Base-by-base conservation (phyloP, 92 coral and sea anemone genomes). In the Meandrina meandrites region DNA sequence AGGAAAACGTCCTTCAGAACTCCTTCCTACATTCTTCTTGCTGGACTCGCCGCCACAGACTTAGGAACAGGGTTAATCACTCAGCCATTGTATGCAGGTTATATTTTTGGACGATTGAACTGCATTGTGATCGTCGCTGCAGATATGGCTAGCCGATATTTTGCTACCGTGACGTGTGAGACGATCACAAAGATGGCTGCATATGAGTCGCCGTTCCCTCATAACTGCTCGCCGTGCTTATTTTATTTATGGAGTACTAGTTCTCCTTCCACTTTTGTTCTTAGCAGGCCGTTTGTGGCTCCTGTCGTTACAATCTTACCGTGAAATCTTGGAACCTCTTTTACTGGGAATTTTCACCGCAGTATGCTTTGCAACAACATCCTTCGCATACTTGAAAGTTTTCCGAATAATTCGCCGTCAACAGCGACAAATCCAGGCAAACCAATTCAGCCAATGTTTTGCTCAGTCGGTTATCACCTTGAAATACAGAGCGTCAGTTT, bases 21-120 rank as follows among this genome's bases (percentile, higher is more conserved):
- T 14, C 81, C 81, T 30, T 78, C 81, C 45, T 78, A 78, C 67
- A 53, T 78, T 31, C 50, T 78, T 19, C 81, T 78, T 0, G 81
- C 64, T 28, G 81, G 62, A 13, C 31, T 77, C 40, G 81, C 35
- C 12, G 81, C 64, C 53, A 27, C 81, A 27, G 81, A 77, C 24
- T 30, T 77, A 28, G 62, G 36, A 4, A 77, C 81, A 24, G 81
- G 81, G 15, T 77, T 77, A 51, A 77, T 77, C 64, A 77, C 81
- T 19, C 81, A 78, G 67, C 68, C 81, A 50, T 9, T 78, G 11
- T 78, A 78, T 31, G 81, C 81, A 13, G 67, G 66, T 15, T 27
- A 78, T 40, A 50, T 50, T 5, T 12, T 78, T 12, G 81, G 21
- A 21, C 15, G 6, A 37, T 31, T 53, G 27, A 57, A 34, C 42